Evolutionary conservation across 2,113 vertebrate genomes (phyloP), one percentile per base, ranked within the genome.

Genomic region (Peromyscus californicus): DNA sequence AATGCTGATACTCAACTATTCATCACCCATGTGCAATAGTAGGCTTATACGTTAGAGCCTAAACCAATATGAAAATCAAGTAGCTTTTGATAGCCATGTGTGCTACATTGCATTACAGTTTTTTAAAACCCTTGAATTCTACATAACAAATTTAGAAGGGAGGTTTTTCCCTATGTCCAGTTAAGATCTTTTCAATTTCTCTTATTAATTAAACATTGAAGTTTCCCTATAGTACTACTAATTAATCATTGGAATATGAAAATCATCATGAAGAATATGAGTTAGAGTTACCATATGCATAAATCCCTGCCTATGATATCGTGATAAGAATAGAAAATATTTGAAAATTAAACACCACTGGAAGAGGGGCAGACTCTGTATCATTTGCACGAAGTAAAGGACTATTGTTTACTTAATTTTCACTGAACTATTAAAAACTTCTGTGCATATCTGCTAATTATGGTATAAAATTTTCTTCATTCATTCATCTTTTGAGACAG

Each of bases 121-220:
- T 42, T 84, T 95, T 70, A 74, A 94, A 97, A 75, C 12, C 16
- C 76, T 59, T 89, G 8, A 36, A 67, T 89, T 90, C 54, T 87
- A 10, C 21, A 84, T 95, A 93, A 69, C 61, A 21, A 21, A 94
- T 79, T 97, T 89, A 72, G 33, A 96, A 86, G 61, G 65, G 59
- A 90, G 31, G 33, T 22, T 19, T 69, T 70, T 17, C 89, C 74
- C 65, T 94, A 78, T 94, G 33, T 48, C 15, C 70, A 97, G 76
- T 93, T 97, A 95, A 96, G 78, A 96, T 67, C 92, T 95, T 45
- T 98, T 98, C 94, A 65, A 84, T 82, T 97, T 97, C 61, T 96
- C 39, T 72, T 95, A 96, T 97, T 97, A 97, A 95, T 98, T 97
- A 97, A 98, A 92, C 96, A 93, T 91, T 96, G 84, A 97, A 72